Conservation (phyloP, 1,140 invertebrate genomes). For the Pristionchus pacificus region DNA sequence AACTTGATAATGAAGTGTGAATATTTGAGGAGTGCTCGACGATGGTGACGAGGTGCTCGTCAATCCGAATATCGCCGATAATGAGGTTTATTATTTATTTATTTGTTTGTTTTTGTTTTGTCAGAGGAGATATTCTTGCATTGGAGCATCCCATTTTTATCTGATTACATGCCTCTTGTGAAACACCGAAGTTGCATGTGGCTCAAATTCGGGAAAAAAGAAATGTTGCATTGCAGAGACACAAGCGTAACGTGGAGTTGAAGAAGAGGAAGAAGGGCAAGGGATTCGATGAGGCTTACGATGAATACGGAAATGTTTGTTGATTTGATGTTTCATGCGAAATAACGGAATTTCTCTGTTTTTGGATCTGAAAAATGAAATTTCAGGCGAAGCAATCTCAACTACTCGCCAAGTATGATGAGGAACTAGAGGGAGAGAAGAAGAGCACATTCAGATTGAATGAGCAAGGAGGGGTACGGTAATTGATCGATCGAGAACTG, state of each 20-base stretch:
- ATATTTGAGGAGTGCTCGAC: slow-evolving; percentile 70
- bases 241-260: slow-evolving; percentile 79
- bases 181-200: too few relatives aligned
- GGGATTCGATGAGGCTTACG: slow-evolving; percentile 82
- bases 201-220: too few relatives aligned
- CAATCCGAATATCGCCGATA: slow-evolving; percentile 91
- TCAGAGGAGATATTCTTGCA: too few relatives aligned
- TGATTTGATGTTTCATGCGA: slow-evolving; percentile 7
- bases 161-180: too few relatives aligned
- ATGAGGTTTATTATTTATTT: too few relatives aligned
- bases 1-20: too few relatives aligned
- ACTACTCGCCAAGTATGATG: slow-evolving; percentile 87
- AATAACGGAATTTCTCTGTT: slow-evolving; percentile 8
- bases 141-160: too few relatives aligned
- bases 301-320: slow-evolving; percentile 73
- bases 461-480: slow-evolving; percentile 58
- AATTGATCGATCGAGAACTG: too few relatives aligned
- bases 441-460: slow-evolving; percentile 77
- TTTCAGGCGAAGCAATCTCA: slow-evolving; percentile 63
- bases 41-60: slow-evolving; percentile 77
- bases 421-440: slow-evolving; percentile 79
- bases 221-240: too few relatives aligned
- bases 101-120: too few relatives aligned
- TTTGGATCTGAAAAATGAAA: neutral
- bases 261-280: slow-evolving; percentile 75